Conservation (phyloP, 2,113 vertebrate genomes). For the Manacus vitellinus region DNA sequence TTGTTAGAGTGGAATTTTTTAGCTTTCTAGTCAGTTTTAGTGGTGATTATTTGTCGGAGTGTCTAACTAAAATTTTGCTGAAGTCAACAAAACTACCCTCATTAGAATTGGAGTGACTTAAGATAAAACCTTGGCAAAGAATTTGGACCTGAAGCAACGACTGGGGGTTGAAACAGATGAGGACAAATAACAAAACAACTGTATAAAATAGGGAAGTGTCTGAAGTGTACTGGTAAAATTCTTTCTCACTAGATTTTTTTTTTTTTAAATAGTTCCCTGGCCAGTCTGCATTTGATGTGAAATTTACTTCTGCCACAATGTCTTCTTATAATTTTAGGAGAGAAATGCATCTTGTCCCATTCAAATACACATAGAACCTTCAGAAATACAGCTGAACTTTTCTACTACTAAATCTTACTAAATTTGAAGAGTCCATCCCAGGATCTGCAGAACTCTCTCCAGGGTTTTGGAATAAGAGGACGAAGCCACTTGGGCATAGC, state of each 20-base stretch:
- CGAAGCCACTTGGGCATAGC: constrained; percentile 93
- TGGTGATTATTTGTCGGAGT: background rate
- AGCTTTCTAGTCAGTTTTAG: background rate
- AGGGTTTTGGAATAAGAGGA: constrained; percentile 88
- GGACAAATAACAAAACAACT: background rate
- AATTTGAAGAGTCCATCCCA: constrained; percentile 97
- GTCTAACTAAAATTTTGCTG: background rate
- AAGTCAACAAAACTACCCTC: background rate
- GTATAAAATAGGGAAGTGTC: background rate
- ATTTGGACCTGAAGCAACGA: background rate
- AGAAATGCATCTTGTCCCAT: constrained; percentile 4
- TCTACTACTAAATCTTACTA: constrained; percentile 79
- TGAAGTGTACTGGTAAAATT: background rate
- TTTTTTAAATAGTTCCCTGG: background rate
- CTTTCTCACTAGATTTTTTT: background rate
- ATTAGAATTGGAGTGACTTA: background rate
- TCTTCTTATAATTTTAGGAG: background rate
- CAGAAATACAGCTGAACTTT: constrained; percentile 42
- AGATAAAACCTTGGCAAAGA: background rate
- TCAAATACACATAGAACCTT: constrained; percentile 13
- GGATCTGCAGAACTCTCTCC: constrained; percentile 91
- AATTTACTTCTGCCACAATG: background rate
- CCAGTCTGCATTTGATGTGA: background rate
- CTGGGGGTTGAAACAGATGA: background rate
- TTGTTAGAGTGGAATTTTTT: background rate